These are phyloP conservation scores for Phyllotreta cruciferae DNA, from an alignment of 2,888 invertebrate species.

Conservation along the genomic window DNA sequence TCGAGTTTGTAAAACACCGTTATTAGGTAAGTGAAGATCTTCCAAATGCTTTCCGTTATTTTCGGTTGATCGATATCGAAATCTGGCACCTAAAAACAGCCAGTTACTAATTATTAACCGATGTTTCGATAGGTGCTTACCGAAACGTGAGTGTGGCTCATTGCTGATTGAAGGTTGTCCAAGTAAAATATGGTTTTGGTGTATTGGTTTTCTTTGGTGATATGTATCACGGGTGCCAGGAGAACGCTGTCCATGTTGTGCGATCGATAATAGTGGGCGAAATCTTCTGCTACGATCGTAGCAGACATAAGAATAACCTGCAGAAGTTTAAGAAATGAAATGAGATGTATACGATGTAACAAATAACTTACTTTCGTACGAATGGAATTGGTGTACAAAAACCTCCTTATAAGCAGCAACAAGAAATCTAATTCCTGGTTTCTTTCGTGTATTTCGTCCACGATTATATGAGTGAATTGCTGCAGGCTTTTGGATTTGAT, in stretches of 20 bases:
- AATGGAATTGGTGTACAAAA: conserved; percentile 72
- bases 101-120: not conserved
- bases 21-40: conserved; percentile 62
- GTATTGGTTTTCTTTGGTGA: conserved; percentile 63
- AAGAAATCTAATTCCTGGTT: conserved; percentile 92
- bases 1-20: conserved; percentile 73
- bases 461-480: conserved; percentile 85
- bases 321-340: conserved; percentile 48
- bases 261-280: conserved; percentile 70
- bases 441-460: conserved; percentile 95
- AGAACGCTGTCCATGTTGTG: conserved; percentile 54
- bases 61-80: conserved; percentile 66
- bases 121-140: not conserved
- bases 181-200: conserved; percentile 71
- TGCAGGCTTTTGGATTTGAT: conserved; percentile 74
- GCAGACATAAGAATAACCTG: conserved; percentile 92
- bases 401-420: conserved; percentile 79
- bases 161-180: conserved; percentile 50
- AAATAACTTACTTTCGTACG: conserved; percentile 32
- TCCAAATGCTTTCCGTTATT: conserved; percentile 53
- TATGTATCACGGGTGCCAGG: conserved; percentile 67
- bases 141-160: not conserved
- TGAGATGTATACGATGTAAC: conserved; percentile 32
- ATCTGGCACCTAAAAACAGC: conserved; percentile 62
- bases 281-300: conserved; percentile 79